Percentiles rank a stretch among this genome's conserved stretches.
phyloP scores from a whole-genome alignment of 2,113 vertebrate genomes.

The Varanus komodoensis region DNA sequence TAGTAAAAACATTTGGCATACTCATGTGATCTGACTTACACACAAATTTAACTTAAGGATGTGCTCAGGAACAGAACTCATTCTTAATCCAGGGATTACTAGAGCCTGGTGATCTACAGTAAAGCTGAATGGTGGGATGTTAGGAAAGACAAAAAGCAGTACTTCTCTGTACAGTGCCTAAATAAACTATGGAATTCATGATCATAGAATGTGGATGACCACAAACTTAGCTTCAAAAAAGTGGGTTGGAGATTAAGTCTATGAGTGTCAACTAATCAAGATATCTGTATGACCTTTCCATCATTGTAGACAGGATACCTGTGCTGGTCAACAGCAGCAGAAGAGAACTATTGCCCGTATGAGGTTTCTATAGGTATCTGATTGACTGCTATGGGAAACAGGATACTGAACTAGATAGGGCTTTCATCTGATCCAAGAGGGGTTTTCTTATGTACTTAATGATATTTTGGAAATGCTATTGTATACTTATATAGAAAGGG shows the following conservation, averaged over 20 bases:
- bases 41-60: too few species aligned
- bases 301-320: neutral
- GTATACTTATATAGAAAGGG: neutral
- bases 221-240: neutral
- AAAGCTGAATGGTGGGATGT: neutral
- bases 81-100: neutral
- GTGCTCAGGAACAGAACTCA: too few species aligned
- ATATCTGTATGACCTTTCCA: neutral
- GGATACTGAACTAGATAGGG: neutral
- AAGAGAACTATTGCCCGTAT: neutral
- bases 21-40: too few species aligned
- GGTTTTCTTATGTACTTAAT: neutral
- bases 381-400: too few species aligned
- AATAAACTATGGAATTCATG: neutral
- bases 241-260: neutral
- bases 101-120: neutral
- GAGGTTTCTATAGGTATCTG: too few species aligned
- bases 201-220: neutral
- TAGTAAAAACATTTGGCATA: too few species aligned
- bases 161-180: neutral
- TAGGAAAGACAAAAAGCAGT: neutral
- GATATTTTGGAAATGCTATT: neutral
- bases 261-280: neutral
- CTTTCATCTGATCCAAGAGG: neutral
- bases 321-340: neutral